Conservation (phyloP, 2,797 vertebrate species). For the Peromyscus aztecus region DNA sequence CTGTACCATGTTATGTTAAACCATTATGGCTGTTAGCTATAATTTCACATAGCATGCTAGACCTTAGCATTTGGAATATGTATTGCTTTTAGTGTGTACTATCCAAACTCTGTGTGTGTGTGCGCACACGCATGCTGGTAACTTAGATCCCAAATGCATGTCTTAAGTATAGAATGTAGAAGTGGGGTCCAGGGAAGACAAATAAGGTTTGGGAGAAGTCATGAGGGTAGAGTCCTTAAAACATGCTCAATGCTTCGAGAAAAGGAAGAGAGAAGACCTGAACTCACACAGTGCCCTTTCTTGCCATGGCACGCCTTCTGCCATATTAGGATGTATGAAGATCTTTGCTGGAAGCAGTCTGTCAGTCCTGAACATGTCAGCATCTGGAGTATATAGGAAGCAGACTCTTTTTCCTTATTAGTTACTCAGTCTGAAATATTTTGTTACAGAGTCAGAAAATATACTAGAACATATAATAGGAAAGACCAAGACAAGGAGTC, state of each 20-base stretch:
- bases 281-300: not conserved
- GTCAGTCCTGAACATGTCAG: not conserved
- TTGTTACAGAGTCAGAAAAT: not conserved
- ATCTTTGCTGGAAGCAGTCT: not conserved
- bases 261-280: not conserved
- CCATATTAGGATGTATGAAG: not conserved
- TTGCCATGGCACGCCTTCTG: not conserved
- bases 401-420: not conserved
- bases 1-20: not conserved
- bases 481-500: not conserved
- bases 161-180: not conserved
- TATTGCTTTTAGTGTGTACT: not conserved
- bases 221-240: not conserved
- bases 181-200: not conserved
- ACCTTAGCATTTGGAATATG: not conserved
- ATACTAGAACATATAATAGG: too few species aligned
- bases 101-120: not conserved
- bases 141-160: not conserved
- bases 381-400: not conserved
- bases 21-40: not conserved
- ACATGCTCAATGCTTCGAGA: not conserved
- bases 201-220: not conserved
- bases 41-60: fast-evolving
- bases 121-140: not conserved
- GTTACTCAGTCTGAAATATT: not conserved